A percentile compares a stretch with the other conserved stretches of the same genome.
phyloP scores from a whole-genome alignment of 2,888 invertebrate genomes.

The Dasypolia templi region DNA sequence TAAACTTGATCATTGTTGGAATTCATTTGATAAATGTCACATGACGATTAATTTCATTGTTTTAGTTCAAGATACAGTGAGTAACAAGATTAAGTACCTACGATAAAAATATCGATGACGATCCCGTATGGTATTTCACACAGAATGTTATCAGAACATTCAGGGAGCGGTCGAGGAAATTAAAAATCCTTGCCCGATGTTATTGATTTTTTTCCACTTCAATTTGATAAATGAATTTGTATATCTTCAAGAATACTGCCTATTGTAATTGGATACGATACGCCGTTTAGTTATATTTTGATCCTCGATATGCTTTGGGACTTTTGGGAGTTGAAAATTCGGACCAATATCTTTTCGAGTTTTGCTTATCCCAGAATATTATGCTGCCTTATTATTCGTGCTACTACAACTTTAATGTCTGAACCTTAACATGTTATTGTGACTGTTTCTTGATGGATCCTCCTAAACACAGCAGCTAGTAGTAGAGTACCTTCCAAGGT shows the following conservation, averaged over 20 bases:
- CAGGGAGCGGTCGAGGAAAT: slow-evolving; percentile 72
- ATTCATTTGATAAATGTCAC: slow-evolving; percentile 9
- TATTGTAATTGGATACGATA: not conserved
- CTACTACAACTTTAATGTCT: not conserved
- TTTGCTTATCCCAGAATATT: not conserved
- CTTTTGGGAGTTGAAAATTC: not conserved
- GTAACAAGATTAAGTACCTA: slow-evolving; percentile 62
- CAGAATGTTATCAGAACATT: slow-evolving; percentile 71
- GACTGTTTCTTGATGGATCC: not conserved
- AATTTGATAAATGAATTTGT: slow-evolving; percentile 2
- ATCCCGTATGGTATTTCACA: slow-evolving; percentile 70
- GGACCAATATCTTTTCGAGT: not conserved
- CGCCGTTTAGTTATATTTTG: not conserved
- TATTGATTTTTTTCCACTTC: slow-evolving; percentile 29
- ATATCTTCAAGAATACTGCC: slow-evolving; percentile 1
- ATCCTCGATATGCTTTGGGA: not conserved
- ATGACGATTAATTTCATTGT: slow-evolving; percentile 25
- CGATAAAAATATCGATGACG: slow-evolving; percentile 76
- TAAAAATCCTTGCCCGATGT: slow-evolving; percentile 28
- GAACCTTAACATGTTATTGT: not conserved
- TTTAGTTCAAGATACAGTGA: slow-evolving; percentile 50
- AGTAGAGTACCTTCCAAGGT: not conserved
- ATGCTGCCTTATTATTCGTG: not conserved
- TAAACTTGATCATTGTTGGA: not conserved
- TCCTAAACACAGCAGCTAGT: not conserved